These are phyloP conservation scores for Diprion similis DNA, from an alignment of 1,140 invertebrate species.

Conservation along the genomic window DNA sequence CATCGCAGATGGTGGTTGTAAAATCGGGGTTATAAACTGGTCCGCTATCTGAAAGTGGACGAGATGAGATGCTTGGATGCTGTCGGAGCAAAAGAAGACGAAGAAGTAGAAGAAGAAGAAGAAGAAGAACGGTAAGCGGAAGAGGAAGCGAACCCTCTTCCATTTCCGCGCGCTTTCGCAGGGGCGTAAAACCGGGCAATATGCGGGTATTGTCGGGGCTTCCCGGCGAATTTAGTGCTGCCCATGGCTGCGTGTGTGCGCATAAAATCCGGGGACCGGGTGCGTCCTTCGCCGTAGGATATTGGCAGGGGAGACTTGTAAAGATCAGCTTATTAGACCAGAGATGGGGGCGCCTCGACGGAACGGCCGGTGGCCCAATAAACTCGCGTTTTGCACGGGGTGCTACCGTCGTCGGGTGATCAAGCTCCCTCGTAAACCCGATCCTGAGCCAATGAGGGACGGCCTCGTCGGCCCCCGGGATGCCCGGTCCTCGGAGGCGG, in stretches of 20 bases:
- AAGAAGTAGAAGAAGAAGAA: not conserved
- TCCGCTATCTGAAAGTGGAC: not conserved
- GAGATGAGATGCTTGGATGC: not conserved
- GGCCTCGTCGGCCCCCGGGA: not conserved
- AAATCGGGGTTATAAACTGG: not conserved
- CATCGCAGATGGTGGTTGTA: not conserved
- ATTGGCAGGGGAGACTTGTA: conserved; percentile 1
- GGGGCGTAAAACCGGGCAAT: not conserved
- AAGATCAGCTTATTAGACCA: not conserved
- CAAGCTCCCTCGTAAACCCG: not conserved
- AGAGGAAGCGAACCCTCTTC: not conserved
- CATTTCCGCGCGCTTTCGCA: not conserved
- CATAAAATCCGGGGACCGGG: not conserved
- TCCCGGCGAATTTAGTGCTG: not conserved
- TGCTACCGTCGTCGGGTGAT: not conserved
- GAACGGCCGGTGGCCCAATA: not conserved
- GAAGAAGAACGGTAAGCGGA: not conserved
- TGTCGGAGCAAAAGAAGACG: not conserved
- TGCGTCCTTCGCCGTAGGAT: not conserved
- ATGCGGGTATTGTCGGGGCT: not conserved
- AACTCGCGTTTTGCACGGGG: not conserved
- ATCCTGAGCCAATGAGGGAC: not conserved
- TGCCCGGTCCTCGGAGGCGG: not conserved
- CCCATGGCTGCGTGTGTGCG: not conserved
- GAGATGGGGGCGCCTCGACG: not conserved